phyloP scores from a whole-genome alignment of 2,797 vertebrate species.

The Varecia variegata region DNA sequence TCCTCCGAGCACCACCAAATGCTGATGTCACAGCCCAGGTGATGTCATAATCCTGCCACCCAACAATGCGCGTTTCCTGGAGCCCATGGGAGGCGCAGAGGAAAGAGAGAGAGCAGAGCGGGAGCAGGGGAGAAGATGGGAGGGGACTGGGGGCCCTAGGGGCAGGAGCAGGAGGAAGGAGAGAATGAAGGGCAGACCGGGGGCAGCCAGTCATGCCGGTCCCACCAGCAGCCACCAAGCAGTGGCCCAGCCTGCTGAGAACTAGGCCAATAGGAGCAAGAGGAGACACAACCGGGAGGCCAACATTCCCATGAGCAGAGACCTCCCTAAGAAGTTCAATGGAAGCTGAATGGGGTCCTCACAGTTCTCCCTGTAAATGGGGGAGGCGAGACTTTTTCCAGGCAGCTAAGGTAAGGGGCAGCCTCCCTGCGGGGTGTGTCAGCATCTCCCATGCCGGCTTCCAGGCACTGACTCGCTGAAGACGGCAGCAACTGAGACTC shows the following conservation, averaged over 20 bases:
- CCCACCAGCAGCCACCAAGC: fast-evolving
- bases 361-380: too few relatives aligned
- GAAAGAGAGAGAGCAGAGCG: neutral
- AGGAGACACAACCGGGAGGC: neutral
- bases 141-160: neutral
- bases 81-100: neutral
- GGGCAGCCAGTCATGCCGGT: neutral
- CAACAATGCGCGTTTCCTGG: neutral
- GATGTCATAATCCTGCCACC: slow-evolving; percentile 39
- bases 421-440: too few relatives aligned
- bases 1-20: neutral
- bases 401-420: slow-evolving; percentile 27
- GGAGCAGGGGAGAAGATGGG: neutral
- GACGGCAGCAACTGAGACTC: fast-evolving
- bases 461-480: neutral
- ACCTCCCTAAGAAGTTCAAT: neutral
- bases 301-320: neutral
- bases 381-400: neutral
- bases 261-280: neutral
- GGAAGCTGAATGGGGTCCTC: neutral
- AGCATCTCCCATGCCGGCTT: fast-evolving
- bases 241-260: neutral
- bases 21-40: neutral
- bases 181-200: neutral
- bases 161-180: neutral